Percentiles rank a stretch among this genome's conserved stretches.
phyloP scores from a whole-genome alignment of 2,797 vertebrate species.

The Corythornis leucogaster region DNA sequence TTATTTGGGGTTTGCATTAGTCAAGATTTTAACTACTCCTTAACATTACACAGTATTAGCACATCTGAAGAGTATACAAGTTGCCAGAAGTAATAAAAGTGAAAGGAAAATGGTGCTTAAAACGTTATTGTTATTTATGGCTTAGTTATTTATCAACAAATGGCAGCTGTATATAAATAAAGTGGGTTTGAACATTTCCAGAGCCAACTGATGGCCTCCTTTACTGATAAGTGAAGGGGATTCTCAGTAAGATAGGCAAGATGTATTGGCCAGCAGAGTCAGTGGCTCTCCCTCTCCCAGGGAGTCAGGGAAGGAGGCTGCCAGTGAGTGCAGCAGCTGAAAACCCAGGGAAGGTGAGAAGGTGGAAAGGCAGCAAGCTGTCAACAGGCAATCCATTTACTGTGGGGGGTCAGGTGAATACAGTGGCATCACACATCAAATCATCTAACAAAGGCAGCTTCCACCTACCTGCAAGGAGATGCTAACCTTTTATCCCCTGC shows the following conservation, averaged over 20 bases:
- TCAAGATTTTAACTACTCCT: not conserved
- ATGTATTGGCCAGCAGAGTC: not conserved
- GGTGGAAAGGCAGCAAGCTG: not conserved
- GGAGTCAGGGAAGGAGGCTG: not conserved
- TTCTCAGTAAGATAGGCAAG: not conserved
- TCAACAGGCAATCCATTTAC: slow-evolving; percentile 23
- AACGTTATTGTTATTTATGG: not conserved
- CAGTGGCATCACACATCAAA: not conserved
- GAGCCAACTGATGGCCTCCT: not conserved
- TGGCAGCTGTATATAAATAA: not conserved
- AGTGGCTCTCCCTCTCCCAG: not conserved
- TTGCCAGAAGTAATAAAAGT: not conserved
- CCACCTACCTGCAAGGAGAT: not conserved
- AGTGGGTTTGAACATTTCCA: not conserved
- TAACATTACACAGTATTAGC: not conserved
- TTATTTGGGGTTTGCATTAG: not conserved
- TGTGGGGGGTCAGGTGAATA: not conserved
- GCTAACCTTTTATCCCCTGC: not conserved
- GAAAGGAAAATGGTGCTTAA: not conserved
- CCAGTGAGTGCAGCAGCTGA: not conserved
- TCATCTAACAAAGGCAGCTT: not conserved
- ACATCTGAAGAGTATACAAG: not conserved
- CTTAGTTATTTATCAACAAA: slow-evolving; percentile 2
- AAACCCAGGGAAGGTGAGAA: slow-evolving; percentile 26
- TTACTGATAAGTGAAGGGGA: not conserved